Evolutionary conservation across 2,113 vertebrate genomes (phyloP).

Genomic region (Otis tarda): DNA sequence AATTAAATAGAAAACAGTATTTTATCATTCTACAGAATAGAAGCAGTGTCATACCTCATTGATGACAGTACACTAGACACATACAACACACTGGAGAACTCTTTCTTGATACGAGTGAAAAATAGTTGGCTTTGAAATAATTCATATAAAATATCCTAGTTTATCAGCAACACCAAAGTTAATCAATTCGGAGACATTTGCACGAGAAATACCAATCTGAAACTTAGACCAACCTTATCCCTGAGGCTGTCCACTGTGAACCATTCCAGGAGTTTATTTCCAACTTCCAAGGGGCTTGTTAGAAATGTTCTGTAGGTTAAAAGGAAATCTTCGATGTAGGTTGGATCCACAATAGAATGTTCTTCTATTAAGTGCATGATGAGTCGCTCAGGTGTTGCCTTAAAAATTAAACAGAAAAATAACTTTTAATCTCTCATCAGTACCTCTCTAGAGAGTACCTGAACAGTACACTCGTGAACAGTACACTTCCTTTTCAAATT

Average conservation of each 20-base stretch:
- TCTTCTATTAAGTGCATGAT: constrained; percentile 98
- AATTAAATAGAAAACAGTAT: neutral
- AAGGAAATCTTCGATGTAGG: constrained; percentile 97
- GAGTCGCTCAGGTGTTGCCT: constrained; percentile 94
- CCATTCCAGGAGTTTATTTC: constrained; percentile 93
- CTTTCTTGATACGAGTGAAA: neutral
- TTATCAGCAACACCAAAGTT: neutral
- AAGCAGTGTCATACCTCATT: neutral
- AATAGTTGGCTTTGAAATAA: neutral
- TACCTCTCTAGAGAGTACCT: neutral
- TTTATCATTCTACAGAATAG: neutral
- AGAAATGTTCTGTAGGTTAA: constrained; percentile 95
- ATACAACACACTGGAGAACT: neutral
- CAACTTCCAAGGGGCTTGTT: constrained; percentile 90
- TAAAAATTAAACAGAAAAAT: constrained; percentile 56
- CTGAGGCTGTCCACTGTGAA: constrained; percentile 89
- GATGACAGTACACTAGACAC: neutral
- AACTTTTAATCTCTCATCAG: neutral
- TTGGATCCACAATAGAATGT: constrained; percentile 96
- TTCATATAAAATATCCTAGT: neutral
- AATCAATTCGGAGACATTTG: neutral
- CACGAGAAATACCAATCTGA: neutral
- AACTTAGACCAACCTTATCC: constrained; percentile 85
- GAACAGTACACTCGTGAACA: neutral
- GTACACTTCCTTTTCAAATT: neutral